Conservation (phyloP, 2,797 vertebrate species). For the Arnoldichthys spilopterus region DNA sequence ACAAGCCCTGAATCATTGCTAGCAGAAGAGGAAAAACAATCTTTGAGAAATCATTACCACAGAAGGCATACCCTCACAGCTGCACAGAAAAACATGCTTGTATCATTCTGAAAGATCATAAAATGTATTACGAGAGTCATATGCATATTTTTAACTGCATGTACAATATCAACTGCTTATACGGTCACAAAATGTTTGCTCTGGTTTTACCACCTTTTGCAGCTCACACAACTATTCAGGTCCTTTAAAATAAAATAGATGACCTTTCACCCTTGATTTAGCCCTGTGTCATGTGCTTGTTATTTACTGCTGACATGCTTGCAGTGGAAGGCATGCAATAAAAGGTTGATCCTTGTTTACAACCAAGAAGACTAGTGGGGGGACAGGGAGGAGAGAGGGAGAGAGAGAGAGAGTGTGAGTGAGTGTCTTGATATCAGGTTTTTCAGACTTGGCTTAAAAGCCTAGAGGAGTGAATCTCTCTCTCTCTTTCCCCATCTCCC, state of each 20-base stretch:
- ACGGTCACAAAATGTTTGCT: background rate
- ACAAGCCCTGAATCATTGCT: background rate
- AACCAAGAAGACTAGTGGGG: background rate
- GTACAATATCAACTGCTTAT: background rate
- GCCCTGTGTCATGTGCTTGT: conserved; percentile 5
- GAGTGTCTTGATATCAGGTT: background rate
- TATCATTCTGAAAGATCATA: background rate
- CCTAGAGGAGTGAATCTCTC: conserved; percentile 4
- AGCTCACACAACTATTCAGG: background rate
- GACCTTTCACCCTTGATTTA: conserved; percentile 1
- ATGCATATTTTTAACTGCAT: background rate
- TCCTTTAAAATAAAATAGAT: conserved; percentile 20
- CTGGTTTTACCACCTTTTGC: background rate
- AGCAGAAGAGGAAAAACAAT: background rate
- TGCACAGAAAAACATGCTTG: background rate
- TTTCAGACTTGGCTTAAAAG: conserved; percentile 17
- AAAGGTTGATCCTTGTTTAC: conserved; percentile 35
- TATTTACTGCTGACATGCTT: conserved; percentile 7
- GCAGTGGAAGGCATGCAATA: background rate
- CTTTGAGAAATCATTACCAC: background rate
- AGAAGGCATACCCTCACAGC: background rate
- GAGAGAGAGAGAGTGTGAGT: background rate
- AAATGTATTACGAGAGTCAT: background rate
- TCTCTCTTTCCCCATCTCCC: conserved; percentile 2
- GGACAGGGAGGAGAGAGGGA: background rate